Percentiles rank a stretch among this genome's conserved stretches.
Conservation (phyloP, 2,797 vertebrate species). For the Moxostoma hubbsi region DNA sequence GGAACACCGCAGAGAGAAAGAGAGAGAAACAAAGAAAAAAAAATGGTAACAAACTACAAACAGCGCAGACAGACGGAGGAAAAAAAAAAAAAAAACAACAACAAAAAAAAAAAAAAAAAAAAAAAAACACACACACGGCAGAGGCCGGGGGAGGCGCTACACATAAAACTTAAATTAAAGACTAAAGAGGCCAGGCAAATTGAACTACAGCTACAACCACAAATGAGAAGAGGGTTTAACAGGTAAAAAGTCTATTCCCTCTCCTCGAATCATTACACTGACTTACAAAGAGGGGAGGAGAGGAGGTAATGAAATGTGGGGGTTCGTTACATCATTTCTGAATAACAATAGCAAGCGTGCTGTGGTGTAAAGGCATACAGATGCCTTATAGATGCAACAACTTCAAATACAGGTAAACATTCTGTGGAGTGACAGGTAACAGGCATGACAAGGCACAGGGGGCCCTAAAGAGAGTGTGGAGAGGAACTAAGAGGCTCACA, state of each 20-base stretch:
- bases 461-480: slow-evolving; percentile 39
- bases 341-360: slow-evolving; percentile 59
- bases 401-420: slow-evolving; percentile 36
- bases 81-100: not conserved
- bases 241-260: slow-evolving; percentile 11
- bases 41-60: slow-evolving; percentile 86
- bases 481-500: slow-evolving; percentile 33
- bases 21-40: slow-evolving; percentile 69
- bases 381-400: slow-evolving; percentile 49
- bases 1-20: slow-evolving; percentile 79
- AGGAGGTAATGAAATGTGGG: slow-evolving; percentile 57
- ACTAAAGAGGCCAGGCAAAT: slow-evolving; percentile 83
- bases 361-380: slow-evolving; percentile 38
- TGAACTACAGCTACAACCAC: slow-evolving; percentile 77
- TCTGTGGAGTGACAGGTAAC: slow-evolving; percentile 39
- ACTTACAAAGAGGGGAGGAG: not conserved
- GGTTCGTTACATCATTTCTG: slow-evolving; percentile 45
- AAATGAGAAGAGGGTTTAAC: slow-evolving; percentile 60
- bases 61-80: slow-evolving; percentile 60
- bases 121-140: slow-evolving; percentile 57
- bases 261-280: slow-evolving; percentile 49
- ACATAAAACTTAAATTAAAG: slow-evolving; percentile 77
- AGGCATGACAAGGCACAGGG: slow-evolving; percentile 45
- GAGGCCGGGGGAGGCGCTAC: slow-evolving; percentile 78
- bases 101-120: slow-evolving; percentile 62